Conservation (phyloP, 23 tunicate species). For the Styela plicata region DNA sequence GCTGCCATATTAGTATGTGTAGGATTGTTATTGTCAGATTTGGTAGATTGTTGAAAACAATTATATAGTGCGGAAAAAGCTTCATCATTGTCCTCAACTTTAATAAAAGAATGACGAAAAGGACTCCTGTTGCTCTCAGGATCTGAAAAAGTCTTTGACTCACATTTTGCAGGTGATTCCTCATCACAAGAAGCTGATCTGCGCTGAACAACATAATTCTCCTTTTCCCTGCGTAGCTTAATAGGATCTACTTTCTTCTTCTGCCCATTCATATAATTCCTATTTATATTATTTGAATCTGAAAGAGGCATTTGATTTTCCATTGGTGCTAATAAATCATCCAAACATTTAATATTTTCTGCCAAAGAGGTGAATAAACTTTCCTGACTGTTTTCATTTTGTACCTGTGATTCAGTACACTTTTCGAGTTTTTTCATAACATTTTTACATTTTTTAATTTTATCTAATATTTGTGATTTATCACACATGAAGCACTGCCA, state of each 20-base stretch:
- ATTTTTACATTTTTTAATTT: constrained; percentile 14
- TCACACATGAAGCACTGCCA: constrained; percentile 54
- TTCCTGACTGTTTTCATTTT: not conserved
- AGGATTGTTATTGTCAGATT: not conserved
- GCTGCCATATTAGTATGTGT: not conserved
- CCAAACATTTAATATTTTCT: not conserved
- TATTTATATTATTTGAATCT: not conserved
- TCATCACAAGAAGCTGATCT: constrained; percentile 20
- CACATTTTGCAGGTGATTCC: not conserved
- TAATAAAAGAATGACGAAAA: not conserved
- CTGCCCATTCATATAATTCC: not conserved
- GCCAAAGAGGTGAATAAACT: not conserved
- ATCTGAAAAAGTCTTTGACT: constrained; percentile 4
- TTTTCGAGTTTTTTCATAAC: not conserved
- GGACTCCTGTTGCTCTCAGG: not conserved
- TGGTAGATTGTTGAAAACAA: not conserved
- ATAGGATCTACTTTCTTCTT: constrained; percentile 11
- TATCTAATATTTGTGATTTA: constrained; percentile 21
- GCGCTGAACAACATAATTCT: not conserved
- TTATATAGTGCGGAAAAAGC: not conserved
- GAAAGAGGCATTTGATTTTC: not conserved
- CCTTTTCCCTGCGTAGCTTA: not conserved
- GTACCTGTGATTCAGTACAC: not conserved
- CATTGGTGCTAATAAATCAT: constrained; percentile 4
- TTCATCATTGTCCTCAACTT: not conserved